Conservation (phyloP, 2,113 vertebrate species). For the Gymnogyps californianus region DNA sequence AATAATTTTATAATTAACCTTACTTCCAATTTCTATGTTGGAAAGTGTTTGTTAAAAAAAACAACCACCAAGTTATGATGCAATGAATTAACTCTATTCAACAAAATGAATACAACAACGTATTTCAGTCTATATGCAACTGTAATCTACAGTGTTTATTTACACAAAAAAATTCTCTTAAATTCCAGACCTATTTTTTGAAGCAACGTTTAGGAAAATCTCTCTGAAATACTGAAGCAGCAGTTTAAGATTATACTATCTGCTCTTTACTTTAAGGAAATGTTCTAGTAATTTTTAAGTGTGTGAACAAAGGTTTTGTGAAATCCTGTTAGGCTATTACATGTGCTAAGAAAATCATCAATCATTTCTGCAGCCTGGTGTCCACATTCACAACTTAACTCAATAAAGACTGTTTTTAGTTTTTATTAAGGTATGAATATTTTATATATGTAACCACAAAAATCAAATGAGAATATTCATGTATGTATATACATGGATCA, state of each 20-base stretch:
- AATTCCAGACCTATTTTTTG: background rate
- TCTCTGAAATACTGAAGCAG: background rate
- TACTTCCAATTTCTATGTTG: background rate
- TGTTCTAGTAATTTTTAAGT: constrained; percentile 33
- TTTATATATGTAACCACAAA: constrained; percentile 28
- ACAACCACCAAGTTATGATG: background rate
- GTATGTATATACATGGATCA: background rate
- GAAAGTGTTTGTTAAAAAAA: background rate
- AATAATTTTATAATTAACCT: background rate
- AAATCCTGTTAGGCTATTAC: constrained; percentile 58
- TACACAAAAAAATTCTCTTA: background rate
- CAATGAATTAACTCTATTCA: background rate
- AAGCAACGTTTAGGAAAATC: background rate
- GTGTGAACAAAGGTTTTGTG: constrained; percentile 47
- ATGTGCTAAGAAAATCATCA: constrained; percentile 54
- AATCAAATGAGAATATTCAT: background rate
- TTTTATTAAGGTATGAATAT: constrained; percentile 64
- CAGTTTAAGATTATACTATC: background rate
- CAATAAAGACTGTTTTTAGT: constrained; percentile 51
- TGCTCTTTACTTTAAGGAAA: constrained; percentile 4
- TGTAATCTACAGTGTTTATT: background rate
- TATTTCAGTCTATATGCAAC: background rate
- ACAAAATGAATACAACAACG: background rate
- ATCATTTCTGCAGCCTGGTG: constrained; percentile 56
- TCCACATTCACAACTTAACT: constrained; percentile 60